phyloP scores from a whole-genome alignment of 1,140 invertebrate species.

The Papilio machaon region DNA sequence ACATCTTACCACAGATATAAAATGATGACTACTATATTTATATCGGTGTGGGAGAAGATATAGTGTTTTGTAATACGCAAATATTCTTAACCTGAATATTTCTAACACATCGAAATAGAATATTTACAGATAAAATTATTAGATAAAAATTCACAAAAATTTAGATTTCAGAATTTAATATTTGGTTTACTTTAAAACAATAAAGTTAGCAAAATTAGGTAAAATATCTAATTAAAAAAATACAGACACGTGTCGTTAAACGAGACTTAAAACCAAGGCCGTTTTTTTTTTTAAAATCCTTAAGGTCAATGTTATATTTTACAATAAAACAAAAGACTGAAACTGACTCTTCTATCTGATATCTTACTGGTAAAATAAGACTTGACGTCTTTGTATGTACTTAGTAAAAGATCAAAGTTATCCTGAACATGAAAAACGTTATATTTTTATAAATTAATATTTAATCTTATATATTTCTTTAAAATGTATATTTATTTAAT shows the following conservation, averaged over 20 bases:
- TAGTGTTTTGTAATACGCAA: not conserved
- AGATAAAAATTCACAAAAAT: not conserved
- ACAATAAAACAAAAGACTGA: no score
- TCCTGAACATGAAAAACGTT: not conserved
- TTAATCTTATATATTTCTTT: not conserved
- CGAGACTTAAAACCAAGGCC: not conserved
- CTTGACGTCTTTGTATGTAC: no score
- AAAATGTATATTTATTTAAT: not conserved
- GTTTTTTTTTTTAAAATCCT: not conserved
- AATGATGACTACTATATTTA: not conserved
- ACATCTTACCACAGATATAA: no score
- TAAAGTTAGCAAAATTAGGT: no score
- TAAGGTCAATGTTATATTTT: constrained; percentile 1
- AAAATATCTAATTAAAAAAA: no score
- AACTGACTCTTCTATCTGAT: no score
- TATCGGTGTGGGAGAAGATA: not conserved
- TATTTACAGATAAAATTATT: not conserved
- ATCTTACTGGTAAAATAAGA: not conserved
- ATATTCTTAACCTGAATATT: not conserved
- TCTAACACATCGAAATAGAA: not conserved
- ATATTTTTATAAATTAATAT: not conserved
- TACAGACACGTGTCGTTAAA: not conserved
- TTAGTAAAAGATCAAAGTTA: not conserved
- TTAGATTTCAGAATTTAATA: no score
- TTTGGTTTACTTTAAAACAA: no score